Evolutionary conservation across 2,888 invertebrate species (phyloP).

Genomic region (Drosophila conformis): DNA sequence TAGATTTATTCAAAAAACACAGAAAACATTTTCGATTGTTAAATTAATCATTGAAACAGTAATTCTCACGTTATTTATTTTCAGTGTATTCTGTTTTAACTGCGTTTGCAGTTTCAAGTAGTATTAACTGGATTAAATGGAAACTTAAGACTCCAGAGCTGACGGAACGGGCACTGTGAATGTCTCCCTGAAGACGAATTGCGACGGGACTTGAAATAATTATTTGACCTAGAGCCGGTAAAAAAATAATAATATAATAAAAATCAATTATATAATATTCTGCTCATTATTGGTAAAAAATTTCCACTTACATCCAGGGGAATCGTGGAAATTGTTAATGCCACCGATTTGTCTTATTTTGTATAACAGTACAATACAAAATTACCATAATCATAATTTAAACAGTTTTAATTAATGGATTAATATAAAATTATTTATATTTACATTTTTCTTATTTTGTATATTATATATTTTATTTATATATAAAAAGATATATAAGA

Average conservation of each 20-base stretch:
- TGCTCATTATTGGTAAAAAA: neutral
- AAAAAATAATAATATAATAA: neutral
- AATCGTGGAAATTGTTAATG: neutral
- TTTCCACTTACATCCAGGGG: neutral
- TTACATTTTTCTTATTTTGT: neutral
- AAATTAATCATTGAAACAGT: neutral
- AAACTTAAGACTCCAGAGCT: neutral
- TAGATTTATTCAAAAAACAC: neutral
- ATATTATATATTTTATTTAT: neutral
- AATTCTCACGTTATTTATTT: neutral
- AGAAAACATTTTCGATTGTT: neutral
- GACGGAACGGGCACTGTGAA: neutral
- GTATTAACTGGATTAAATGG: neutral
- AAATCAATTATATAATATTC: neutral
- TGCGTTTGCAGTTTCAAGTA: neutral
- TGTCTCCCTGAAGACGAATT: neutral
- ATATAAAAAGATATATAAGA: neutral
- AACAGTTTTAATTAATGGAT: neutral
- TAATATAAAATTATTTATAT: neutral
- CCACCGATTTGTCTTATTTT: neutral
- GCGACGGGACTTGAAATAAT: neutral
- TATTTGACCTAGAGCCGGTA: neutral
- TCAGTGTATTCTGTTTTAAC: neutral
- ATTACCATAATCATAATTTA: neutral
- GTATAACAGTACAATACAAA: neutral